phyloP scores from a whole-genome alignment of 2,113 vertebrate genomes.

The Anarrhichthys ocellatus region DNA sequence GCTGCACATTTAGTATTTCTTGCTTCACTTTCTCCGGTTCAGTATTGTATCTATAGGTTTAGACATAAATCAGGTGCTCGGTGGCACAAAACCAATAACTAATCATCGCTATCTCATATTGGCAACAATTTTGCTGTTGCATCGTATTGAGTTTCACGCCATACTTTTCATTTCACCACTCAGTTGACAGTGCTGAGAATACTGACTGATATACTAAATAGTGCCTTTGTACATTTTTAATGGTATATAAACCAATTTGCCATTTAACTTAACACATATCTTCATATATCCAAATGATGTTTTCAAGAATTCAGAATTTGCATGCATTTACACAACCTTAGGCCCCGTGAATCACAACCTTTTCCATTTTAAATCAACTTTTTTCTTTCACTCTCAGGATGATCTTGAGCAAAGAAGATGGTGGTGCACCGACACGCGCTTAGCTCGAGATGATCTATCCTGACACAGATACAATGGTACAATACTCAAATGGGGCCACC shows the following conservation, averaged over 20 bases:
- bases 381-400: conserved; percentile 7
- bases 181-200: not conserved
- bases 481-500: conserved; percentile 13
- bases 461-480: conserved; percentile 26
- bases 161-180: not conserved
- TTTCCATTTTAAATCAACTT: conserved; percentile 5
- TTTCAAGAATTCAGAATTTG: not conserved
- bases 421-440: conserved; percentile 23
- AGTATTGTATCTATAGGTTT: not conserved
- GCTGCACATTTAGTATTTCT: not conserved
- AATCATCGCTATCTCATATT: conserved; percentile 11
- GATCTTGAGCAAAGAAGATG: conserved; percentile 30
- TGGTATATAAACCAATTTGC: not conserved
- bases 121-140: conserved; percentile 13
- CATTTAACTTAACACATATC: not conserved
- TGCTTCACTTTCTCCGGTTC: not conserved
- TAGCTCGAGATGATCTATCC: conserved; percentile 20
- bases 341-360: conserved; percentile 3
- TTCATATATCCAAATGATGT: not conserved
- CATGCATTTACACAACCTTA: not conserved
- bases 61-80: conserved; percentile 8
- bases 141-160: conserved; percentile 15
- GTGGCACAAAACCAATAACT: conserved; percentile 31
- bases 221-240: not conserved
- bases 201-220: not conserved